Base-by-base conservation (phyloP, 2,113 vertebrate genomes). In the Sinocyclocheilus grahami region DNA sequence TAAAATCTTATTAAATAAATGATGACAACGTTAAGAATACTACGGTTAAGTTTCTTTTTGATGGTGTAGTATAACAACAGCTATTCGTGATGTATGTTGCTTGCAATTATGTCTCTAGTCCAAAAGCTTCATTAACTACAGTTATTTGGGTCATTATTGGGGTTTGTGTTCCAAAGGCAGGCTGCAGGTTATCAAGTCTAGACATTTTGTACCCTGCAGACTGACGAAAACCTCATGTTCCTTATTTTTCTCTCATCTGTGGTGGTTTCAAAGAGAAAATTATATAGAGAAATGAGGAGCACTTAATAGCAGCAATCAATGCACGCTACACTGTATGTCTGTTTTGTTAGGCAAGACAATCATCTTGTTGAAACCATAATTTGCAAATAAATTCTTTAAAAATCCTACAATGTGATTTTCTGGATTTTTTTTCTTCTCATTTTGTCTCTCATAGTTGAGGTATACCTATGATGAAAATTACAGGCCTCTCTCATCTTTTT, bases 361-460 rank as follows among this genome's bases (percentile, higher is more conserved):
- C 37, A 46, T 81, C 78, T 81, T 81, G 22, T 12, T 81, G 22
- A n/a, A n/a, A n/a, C n/a, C n/a, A n/a, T n/a, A n/a, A n/a, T n/a
- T n/a, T n/a, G n/a, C n/a, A n/a, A n/a, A n/a, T n/a, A n/a, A n/a
- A n/a, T n/a, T n/a, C n/a, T n/a, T n/a, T n/a, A n/a, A n/a, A n/a
- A n/a, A n/a, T n/a, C n/a, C n/a, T n/a, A n/a, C n/a, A n/a, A n/a
- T n/a, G n/a, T n/a, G n/a, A n/a, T n/a, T n/a, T n/a, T n/a, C n/a
- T n/a, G n/a, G n/a, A n/a, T n/a, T n/a, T n/a, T n/a, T n/a, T n/a
- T n/a, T n/a, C n/a, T n/a, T n/a, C n/a, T n/a, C n/a, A n/a, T n/a
- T n/a, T n/a, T n/a, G n/a, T n/a, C n/a, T n/a, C n/a, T n/a, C n/a
- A n/a, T n/a, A n/a, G n/a, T n/a, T n/a, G n/a, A n/a, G n/a, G n/a